Conservation (phyloP, 2,888 invertebrate species). For the Agrotis segetum region DNA sequence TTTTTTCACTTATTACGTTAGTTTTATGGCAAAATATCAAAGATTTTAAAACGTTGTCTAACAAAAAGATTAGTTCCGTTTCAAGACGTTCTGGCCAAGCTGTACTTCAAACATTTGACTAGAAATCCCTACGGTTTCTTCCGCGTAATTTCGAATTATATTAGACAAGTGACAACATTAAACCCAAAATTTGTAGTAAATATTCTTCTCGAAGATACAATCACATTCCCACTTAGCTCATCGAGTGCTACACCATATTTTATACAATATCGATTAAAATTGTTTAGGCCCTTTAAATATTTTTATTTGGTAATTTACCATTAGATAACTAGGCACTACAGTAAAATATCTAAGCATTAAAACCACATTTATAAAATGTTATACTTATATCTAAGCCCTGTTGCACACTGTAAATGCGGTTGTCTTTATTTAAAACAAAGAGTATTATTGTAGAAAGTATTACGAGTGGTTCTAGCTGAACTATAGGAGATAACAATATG, state of each 20-base stretch:
- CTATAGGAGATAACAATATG: neutral
- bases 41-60: too few species aligned
- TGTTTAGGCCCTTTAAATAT: neutral
- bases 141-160: slow-evolving; percentile 30
- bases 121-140: slow-evolving; percentile 43
- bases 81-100: too few species aligned
- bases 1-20: too few species aligned
- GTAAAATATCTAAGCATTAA: slow-evolving; percentile 43
- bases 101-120: slow-evolving; percentile 45
- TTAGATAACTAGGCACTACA: slow-evolving; percentile 29
- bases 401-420: slow-evolving; percentile 49
- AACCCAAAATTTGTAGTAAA: slow-evolving; percentile 3
- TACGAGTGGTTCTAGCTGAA: neutral
- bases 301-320: slow-evolving; percentile 8
- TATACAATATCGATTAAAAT: slow-evolving; percentile 8
- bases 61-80: too few species aligned
- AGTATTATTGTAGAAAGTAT: neutral
- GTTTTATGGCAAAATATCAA: too few species aligned
- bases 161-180: slow-evolving; percentile 6
- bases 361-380: slow-evolving; percentile 41
- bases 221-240: slow-evolving; percentile 5
- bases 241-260: neutral
- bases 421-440: slow-evolving; percentile 26
- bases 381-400: slow-evolving; percentile 41
- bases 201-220: slow-evolving; percentile 3